Evolutionary conservation across 2,888 invertebrate genomes (phyloP).

Genomic region (Drosophila parthenogenetica): DNA sequence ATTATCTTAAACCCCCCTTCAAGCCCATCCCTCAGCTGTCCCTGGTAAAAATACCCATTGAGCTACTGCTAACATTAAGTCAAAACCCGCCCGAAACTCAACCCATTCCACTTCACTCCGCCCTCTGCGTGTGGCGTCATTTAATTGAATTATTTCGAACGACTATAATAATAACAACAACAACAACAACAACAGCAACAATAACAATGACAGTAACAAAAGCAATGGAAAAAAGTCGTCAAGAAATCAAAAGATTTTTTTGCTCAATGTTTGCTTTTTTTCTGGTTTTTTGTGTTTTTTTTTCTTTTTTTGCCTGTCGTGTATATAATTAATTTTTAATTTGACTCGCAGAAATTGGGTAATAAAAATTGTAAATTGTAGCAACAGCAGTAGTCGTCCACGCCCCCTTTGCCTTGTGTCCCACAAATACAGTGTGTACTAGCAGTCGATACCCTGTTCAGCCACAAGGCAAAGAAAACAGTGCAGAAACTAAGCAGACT

Average conservation of each 20-base stretch:
- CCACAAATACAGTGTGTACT: neutral
- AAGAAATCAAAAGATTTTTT: slow-evolving; percentile 75
- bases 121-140: slow-evolving; percentile 69
- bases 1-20: slow-evolving; percentile 5
- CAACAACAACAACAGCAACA: slow-evolving; percentile 35
- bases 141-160: slow-evolving; percentile 78
- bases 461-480: slow-evolving; percentile 45
- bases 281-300: slow-evolving; percentile 20
- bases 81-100: slow-evolving; percentile 38
- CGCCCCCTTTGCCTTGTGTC: slow-evolving; percentile 11
- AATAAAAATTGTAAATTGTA: slow-evolving; percentile 76
- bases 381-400: slow-evolving; percentile 45
- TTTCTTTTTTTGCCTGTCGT: slow-evolving; percentile 53
- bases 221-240: slow-evolving; percentile 52
- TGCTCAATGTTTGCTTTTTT: slow-evolving; percentile 43
- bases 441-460: slow-evolving; percentile 39
- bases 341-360: slow-evolving; percentile 75
- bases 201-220: slow-evolving; percentile 27
- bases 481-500: neutral
- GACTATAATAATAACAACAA: slow-evolving; percentile 57
- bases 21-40: neutral
- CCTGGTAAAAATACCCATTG: slow-evolving; percentile 15
- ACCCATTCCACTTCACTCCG: slow-evolving; percentile 42
- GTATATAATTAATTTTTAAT: slow-evolving; percentile 77
- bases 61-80: slow-evolving; percentile 21